A percentile compares a stretch with the other conserved stretches of the same genome.
phyloP scores from a whole-genome alignment of 2,797 vertebrate genomes.

The Siniperca undulata region DNA sequence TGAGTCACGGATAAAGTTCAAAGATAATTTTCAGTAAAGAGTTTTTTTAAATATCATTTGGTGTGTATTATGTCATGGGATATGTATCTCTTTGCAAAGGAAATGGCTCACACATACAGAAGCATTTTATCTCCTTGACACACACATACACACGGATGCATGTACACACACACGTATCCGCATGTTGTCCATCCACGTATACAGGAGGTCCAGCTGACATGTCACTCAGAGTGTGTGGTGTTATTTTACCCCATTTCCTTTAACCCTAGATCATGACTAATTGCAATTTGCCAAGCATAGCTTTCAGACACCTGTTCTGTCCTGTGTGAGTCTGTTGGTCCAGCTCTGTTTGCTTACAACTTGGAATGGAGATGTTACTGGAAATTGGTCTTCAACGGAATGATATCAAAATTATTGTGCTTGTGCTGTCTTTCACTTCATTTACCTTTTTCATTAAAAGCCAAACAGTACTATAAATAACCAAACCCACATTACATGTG shows the following conservation, averaged over 20 bases:
- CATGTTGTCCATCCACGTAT: slow-evolving; percentile 57
- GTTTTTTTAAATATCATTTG: slow-evolving; percentile 29
- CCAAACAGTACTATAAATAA: slow-evolving; percentile 77
- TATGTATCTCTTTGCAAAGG: slow-evolving; percentile 35
- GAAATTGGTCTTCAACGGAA: slow-evolving; percentile 68
- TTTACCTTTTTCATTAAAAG: slow-evolving; percentile 67
- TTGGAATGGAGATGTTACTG: slow-evolving; percentile 76
- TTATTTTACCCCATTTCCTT: slow-evolving; percentile 86
- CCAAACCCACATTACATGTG: slow-evolving; percentile 76
- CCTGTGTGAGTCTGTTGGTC: slow-evolving; percentile 71
- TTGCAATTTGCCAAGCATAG: slow-evolving; percentile 82
- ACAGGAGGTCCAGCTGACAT: slow-evolving; percentile 83
- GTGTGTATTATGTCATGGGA: slow-evolving; percentile 43
- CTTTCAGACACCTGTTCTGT: slow-evolving; percentile 83
- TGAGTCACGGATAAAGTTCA: slow-evolving; percentile 28
- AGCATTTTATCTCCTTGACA: slow-evolving; percentile 43
- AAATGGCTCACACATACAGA: slow-evolving; percentile 43
- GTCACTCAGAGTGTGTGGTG: slow-evolving; percentile 81
- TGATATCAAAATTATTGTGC: slow-evolving; percentile 56
- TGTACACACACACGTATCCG: slow-evolving; percentile 33
- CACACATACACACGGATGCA: slow-evolving; percentile 34
- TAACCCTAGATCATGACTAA: slow-evolving; percentile 85
- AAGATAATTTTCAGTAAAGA: slow-evolving; percentile 18
- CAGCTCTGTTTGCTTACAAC: slow-evolving; percentile 58
- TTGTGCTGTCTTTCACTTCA: slow-evolving; percentile 54